Evolutionary conservation across 2,888 invertebrate genomes (phyloP), one percentile per base, ranked within the genome.

Genomic region (Autographa gamma): DNA sequence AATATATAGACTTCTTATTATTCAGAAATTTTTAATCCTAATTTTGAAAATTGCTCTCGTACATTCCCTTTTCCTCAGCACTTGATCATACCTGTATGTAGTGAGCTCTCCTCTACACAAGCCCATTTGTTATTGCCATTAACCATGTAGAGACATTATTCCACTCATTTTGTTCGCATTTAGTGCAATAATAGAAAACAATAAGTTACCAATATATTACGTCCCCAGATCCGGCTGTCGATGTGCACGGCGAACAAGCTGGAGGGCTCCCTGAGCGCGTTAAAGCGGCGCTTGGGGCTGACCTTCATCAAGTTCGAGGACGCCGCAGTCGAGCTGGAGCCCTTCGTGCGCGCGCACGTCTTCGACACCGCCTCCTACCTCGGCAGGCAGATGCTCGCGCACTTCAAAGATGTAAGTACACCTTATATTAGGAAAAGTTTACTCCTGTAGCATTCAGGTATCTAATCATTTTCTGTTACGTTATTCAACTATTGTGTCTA

Each of bases 251-350:
- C 98, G 0, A 97, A 97, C 80, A 98, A 98, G 92, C 94, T 99
- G 71, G 93, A 94, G 80, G 88, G 90, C 0, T 97, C 98, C 85
- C 96, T 99, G 76, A 96, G 97, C 74, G 96, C 96, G 76, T 97
- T 99, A 68, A 99, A 99, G 95, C 97, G 98, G 74, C 97, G 97
- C 76, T 96, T 99, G 66, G 98, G 98, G 0, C 95, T 99, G 59
- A 98, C 98, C 59, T 96, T 99, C 70, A 98, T 99, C 82, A 98
- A 98, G 89, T 99, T 99, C 94, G 99, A 99, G 94, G 99, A 99
- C 92, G 99, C 99, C 16, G 97, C 98, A 58, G 98, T 99, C 16
- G 98, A 99, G 88, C 96, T 99, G 79, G 98, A 98, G 90, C 98
- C 98, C 1, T 99, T 98, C 91, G 96, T 97, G 63, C 97, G 98